Conservation (phyloP, 1,140 invertebrate genomes). For the Coboldia fuscipes region DNA sequence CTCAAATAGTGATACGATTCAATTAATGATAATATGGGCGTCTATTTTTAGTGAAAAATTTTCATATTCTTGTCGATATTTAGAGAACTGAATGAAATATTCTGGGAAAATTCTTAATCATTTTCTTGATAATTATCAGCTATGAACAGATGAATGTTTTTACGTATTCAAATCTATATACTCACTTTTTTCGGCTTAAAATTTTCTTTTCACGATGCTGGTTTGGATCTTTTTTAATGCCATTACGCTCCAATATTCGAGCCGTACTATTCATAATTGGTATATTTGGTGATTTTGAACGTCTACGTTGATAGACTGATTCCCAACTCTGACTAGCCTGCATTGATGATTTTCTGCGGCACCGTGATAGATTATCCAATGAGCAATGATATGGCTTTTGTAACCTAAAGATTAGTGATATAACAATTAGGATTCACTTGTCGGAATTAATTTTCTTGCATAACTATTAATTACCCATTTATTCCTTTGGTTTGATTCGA, state of each 20-base stretch:
- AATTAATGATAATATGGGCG: too few relatives aligned
- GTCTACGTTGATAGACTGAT: slow-evolving; percentile 1
- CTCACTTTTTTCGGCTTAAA: too few relatives aligned
- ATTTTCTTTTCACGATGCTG: too few relatives aligned
- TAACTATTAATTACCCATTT: not conserved
- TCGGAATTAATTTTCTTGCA: not conserved
- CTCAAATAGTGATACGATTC: too few relatives aligned
- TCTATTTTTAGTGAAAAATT: too few relatives aligned
- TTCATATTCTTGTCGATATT: too few relatives aligned
- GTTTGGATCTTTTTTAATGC: too few relatives aligned
- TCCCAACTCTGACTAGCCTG: slow-evolving; percentile 4
- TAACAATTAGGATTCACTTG: not conserved
- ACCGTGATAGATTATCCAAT: not conserved
- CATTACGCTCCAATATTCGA: slow-evolving; percentile 5
- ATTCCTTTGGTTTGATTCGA: not conserved
- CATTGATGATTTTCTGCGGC: not conserved
- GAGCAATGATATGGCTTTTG: slow-evolving; percentile 1
- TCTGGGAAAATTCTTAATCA: too few relatives aligned
- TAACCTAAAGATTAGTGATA: not conserved
- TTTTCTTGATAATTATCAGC: too few relatives aligned
- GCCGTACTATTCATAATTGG: slow-evolving; percentile 5
- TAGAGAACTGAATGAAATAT: too few relatives aligned
- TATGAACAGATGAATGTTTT: too few relatives aligned
- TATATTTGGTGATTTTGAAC: slow-evolving; percentile 1
- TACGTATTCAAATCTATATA: too few relatives aligned